Evolutionary conservation across 1,140 invertebrate genomes (phyloP), one percentile per base, ranked within the genome.

Genomic region (Trypoxylus dichotomus): DNA sequence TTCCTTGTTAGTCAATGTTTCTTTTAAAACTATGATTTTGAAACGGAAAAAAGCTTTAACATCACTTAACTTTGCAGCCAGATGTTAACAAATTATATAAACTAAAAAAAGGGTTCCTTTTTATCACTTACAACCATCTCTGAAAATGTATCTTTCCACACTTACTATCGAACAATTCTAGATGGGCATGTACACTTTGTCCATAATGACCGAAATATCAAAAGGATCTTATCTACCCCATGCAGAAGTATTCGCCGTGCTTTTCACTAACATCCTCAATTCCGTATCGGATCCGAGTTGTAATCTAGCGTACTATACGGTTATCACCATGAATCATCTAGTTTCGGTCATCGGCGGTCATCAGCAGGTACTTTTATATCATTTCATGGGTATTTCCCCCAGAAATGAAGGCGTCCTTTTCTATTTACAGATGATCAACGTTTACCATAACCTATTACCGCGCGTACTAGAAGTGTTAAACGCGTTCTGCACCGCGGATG

Each of bases 111-210:
- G n/a, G n/a, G n/a, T n/a, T n/a, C n/a, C n/a, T n/a, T n/a, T n/a
- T n/a, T n/a, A n/a, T n/a, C n/a, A n/a, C n/a, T n/a, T n/a, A 43
- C 42, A 43, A 43, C 7, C 24, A 68, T 75, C 13, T 13, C 29
- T 37, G 19, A 68, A 60, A n/a, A 11, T 47, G n/a, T n/a, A n/a
- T n/a, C n/a, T n/a, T n/a, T n/a, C n/a, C n/a, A n/a, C n/a, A n/a
- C n/a, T n/a, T 7, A 60, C n/a, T 19, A 47, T 78, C 13, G 74
- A 75, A 79, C 75, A 72, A 60, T 84, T 85, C 83, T 83, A 93
- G 91, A 81, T 93, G 75, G 92, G 91, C 43, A 90, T 92, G 86
- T 92, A 90, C 83, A 89, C 91, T 8, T 84, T 94, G 78, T 90
- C 90, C 75, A 89, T 89, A 75, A 90, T 93, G 83, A 89, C 91